Evolutionary conservation across 2,888 invertebrate species (phyloP).

Genomic region (Glaucopsyche alexis): DNA sequence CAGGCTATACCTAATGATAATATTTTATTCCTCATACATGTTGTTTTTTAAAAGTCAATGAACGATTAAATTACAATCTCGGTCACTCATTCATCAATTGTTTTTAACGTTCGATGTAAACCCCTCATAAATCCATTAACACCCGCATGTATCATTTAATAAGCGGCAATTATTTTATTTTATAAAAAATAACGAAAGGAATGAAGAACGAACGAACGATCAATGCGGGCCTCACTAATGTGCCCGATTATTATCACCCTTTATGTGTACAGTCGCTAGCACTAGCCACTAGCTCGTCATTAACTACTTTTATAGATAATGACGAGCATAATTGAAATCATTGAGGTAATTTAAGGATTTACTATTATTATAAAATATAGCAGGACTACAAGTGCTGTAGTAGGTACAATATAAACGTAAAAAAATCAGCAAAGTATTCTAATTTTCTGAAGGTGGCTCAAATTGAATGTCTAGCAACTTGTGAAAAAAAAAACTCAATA

Average conservation of each 20-base stretch:
- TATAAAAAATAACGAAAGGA: slow-evolving; percentile 61
- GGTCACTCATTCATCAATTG: slow-evolving; percentile 42
- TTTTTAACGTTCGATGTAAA: slow-evolving; percentile 26
- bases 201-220: slow-evolving; percentile 42
- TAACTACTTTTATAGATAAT: too few species aligned
- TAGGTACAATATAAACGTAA: neutral
- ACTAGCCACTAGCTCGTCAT: neutral
- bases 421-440: neutral
- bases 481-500: too few species aligned
- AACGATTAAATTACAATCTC: slow-evolving; percentile 31
- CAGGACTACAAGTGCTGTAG: too few species aligned
- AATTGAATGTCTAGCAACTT: too few species aligned
- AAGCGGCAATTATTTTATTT: slow-evolving; percentile 74
- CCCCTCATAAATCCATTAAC: slow-evolving; percentile 40
- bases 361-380: too few species aligned
- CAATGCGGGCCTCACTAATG: slow-evolving; percentile 72
- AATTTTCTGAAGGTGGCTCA: too few species aligned
- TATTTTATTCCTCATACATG: neutral
- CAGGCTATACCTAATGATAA: neutral
- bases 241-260: slow-evolving; percentile 69
- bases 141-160: slow-evolving; percentile 72
- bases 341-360: too few species aligned
- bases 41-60: neutral
- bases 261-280: slow-evolving; percentile 44
- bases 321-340: too few species aligned